A percentile compares a stretch with the other conserved stretches of the same genome.
These are phyloP conservation scores for Saturnia pavonia DNA, from an alignment of 2,888 invertebrate species.

Conservation along the genomic window DNA sequence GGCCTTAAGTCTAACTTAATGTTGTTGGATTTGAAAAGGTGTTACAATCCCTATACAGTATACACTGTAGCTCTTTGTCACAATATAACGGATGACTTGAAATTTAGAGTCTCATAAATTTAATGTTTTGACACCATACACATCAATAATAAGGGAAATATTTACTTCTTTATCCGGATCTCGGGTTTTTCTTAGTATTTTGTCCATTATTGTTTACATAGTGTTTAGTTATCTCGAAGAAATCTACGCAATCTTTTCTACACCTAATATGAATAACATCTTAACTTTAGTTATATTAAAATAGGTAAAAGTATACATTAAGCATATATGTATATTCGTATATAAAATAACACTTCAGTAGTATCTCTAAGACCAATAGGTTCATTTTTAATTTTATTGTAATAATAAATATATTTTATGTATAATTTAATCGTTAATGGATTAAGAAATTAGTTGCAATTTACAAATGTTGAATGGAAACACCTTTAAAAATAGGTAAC, in stretches of 20 bases:
- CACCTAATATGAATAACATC: too few species aligned
- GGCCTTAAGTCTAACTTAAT: neutral
- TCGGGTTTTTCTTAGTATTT: neutral
- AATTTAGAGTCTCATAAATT: neutral
- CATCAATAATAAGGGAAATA: neutral
- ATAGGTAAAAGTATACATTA: too few species aligned
- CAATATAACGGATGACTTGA: neutral
- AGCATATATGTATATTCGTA: too few species aligned
- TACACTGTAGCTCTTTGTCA: neutral
- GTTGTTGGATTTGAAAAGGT: slow-evolving; percentile 9
- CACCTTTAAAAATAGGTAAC: too few species aligned
- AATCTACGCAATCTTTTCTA: neutral
- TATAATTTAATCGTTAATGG: too few species aligned
- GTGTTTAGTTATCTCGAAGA: neutral
- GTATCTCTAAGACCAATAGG: too few species aligned
- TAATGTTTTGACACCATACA: neutral
- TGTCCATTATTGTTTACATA: neutral
- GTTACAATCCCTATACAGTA: neutral
- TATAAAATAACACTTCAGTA: too few species aligned
- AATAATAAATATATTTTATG: too few species aligned
- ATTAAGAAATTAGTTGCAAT: too few species aligned
- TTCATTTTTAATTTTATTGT: too few species aligned
- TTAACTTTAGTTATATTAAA: too few species aligned
- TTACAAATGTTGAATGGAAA: too few species aligned
- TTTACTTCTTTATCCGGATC: neutral